Evolutionary conservation across 2,888 invertebrate species (phyloP), one percentile per base, ranked within the genome.

Genomic region (Xylocampa areola): DNA sequence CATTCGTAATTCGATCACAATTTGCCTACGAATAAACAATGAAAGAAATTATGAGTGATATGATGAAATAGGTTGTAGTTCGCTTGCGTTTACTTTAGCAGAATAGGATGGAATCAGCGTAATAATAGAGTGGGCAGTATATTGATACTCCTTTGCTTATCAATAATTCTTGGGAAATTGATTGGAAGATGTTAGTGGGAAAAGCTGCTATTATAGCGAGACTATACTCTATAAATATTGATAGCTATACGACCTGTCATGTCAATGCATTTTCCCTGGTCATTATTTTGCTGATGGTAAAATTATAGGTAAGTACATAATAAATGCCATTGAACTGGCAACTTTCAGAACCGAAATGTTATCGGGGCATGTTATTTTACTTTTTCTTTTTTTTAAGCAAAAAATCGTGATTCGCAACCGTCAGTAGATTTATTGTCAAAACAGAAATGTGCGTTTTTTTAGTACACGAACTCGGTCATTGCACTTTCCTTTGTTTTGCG

Each of bases 101-200:
- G 57, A 53, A 48, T 33, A 41, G 49, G 35, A 52, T 45, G n/a
- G 41, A 66, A 71, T 71, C 51, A 35, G 40, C 29, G 48, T 58
- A 52, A 71, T 71, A 8, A 71, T 32, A 50, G 40, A 51, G 50
- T 41, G 25, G 37, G 44, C 10, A 37, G 25, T 0, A 36, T 66
- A 44, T 70, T 51, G 35, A 48, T 33, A 66, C 33, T 17, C 6
- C 32, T 25, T 45, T 30, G 51, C 33, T 35, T 59, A 32, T 52
- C 68, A 59, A 59, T 21, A 43, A 44, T 67, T 52, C 33, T 59
- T 21, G 72, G 58, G 39, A 52, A 23, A 32, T 13, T 45, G 29
- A 66, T 71, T 71, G 48, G 32, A 45, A 36, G 58, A 66, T 52
- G 48, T 25, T 23, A n/a, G 8, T 30, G 29, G 41, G 25, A 10